Percentiles rank a stretch among this genome's conserved stretches.
phyloP scores from a whole-genome alignment of 2,888 invertebrate genomes.

The Polyploca ridens region DNA sequence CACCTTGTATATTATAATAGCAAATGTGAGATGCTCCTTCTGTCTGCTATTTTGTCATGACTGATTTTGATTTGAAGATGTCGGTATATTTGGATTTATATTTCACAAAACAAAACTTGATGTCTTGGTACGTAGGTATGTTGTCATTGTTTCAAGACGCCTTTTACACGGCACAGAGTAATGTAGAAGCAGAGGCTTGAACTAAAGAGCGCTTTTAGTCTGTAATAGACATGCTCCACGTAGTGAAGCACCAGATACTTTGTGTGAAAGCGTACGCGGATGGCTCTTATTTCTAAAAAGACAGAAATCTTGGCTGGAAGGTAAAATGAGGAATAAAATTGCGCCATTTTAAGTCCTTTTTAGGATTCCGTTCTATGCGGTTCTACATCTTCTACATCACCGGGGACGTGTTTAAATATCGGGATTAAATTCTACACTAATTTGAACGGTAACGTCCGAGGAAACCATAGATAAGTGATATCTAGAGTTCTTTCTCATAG shows the following conservation, averaged over 20 bases:
- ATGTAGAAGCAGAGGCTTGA: conserved; percentile 5
- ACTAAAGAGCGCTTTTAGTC: conserved; percentile 35
- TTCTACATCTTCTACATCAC: no score
- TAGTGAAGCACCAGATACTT: conserved; percentile 15
- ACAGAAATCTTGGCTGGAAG: neutral
- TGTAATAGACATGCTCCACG: conserved; percentile 30
- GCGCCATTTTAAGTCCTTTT: neutral
- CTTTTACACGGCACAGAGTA: neutral
- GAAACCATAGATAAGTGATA: no score
- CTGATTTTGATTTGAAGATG: no score
- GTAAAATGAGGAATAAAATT: neutral
- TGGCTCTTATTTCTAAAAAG: conserved; percentile 18
- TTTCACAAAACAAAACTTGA: neutral
- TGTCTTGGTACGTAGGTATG: neutral
- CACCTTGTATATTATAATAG: no score
- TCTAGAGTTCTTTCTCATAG: no score
- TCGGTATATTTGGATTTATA: no score
- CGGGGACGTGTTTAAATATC: no score
- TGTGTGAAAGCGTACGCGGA: conserved; percentile 22
- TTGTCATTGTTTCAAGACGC: neutral
- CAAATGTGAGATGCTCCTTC: no score
- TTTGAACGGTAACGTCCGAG: no score
- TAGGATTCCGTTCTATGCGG: neutral
- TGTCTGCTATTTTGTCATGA: no score
- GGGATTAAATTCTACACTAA: no score